phyloP scores from a whole-genome alignment of 2,113 vertebrate species.

The Oostethus manadensis region DNA sequence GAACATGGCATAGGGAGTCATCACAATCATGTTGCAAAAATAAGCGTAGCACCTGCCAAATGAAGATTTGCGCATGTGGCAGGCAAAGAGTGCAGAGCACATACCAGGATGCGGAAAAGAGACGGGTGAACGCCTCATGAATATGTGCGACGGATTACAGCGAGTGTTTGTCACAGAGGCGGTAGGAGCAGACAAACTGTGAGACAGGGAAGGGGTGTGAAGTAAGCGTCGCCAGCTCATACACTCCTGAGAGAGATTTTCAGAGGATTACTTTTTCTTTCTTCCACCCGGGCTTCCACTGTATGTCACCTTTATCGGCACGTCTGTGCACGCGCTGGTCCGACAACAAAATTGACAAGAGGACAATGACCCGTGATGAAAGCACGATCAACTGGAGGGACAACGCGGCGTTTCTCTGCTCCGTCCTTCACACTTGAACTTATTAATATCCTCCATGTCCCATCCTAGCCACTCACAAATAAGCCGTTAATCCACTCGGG shows the following conservation, averaged over 20 bases:
- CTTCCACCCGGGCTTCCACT: conserved; percentile 7
- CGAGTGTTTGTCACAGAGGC: conserved; percentile 25
- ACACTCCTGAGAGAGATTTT: conserved; percentile 10
- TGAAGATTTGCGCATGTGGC: conserved; percentile 14
- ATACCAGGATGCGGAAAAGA: conserved; percentile 27
- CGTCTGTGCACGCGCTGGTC: conserved; percentile 32
- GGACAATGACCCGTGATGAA: conserved; percentile 33
- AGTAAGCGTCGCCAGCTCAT: neutral
- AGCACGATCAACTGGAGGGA: conserved; percentile 31
- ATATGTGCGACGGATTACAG: conserved; percentile 44
- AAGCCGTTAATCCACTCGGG: conserved; percentile 55
- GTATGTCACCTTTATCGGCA: conserved; percentile 30
- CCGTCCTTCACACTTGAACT: conserved; percentile 49
- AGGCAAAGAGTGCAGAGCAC: conserved; percentile 6
- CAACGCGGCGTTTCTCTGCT: conserved; percentile 1
- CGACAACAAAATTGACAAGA: conserved; percentile 28
- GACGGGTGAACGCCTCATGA: conserved; percentile 41
- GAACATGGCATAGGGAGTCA: conserved; percentile 23
- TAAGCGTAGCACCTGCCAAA: conserved; percentile 33
- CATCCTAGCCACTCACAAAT: conserved; percentile 36
- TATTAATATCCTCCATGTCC: conserved; percentile 14
- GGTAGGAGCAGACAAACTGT: conserved; percentile 9
- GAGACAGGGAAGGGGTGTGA: conserved; percentile 4
- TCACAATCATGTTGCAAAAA: conserved; percentile 24
- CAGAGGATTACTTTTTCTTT: conserved; percentile 7